Base-by-base conservation (phyloP, 2,888 invertebrate genomes). In the Acronicta alni region DNA sequence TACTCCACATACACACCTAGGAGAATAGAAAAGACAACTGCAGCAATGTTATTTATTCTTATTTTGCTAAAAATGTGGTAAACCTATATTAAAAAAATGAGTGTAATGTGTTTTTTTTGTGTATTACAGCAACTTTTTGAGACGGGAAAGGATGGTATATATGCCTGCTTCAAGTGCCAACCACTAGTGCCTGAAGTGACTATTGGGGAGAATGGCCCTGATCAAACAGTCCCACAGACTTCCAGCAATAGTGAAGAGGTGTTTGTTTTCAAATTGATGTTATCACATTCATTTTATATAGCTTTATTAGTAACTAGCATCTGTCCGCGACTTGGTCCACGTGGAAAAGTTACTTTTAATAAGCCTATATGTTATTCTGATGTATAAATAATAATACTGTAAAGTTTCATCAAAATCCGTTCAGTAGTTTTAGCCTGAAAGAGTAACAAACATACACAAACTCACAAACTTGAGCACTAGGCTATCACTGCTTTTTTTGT, bases 141-240 rank as follows among this genome's bases (percentile, higher is more conserved):
- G 75, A 93, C 94, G 0, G 89, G 89, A 56, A 89, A 90, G 56
- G 90, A 91, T 67, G 93, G 91, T 52, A 85, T 93, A 12, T 91
- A 92, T 62, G 93, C 94, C 37, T 94, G 94, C 72, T 92, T 91
- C 72, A 94, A 94, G 78, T 94, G 94, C 67, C 93, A 93, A 80
- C 94, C 94, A 0, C 82, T 94, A 64, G 92, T 94, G 51, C 94
- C 94, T n/a, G 93, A 94, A 79, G 85, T 93, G 47, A 92, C 90
- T 15, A 84, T 93, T 47, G 91, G 84, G 37, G 91, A 92, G 57
- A 86, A 83, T 67, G 72, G 70, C 15, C 65, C 83, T 1, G 85
- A 85, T 8, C 80, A 82, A 14, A 73, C 80, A 2, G 78, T 82
- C 16, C 67, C 77, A 10, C 81, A 81, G 20, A 62, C 82, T 38